These are phyloP conservation scores for Ellobius talpinus DNA, from an alignment of 2,113 vertebrate species.

Conservation along the genomic window DNA sequence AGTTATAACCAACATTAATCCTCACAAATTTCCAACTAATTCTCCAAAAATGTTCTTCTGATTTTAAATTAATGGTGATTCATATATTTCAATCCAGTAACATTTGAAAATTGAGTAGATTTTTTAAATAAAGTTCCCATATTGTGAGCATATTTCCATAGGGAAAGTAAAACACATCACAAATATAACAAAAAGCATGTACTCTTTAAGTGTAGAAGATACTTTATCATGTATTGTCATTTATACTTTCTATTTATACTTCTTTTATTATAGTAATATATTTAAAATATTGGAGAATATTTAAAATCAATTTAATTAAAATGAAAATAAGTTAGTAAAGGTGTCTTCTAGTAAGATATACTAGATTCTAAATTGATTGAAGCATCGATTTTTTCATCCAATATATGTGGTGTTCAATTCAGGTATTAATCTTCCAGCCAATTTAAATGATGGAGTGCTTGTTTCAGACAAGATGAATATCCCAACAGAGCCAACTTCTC, in stretches of 20 bases:
- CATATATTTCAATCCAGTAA: background rate
- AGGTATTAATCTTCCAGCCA: conserved; percentile 51
- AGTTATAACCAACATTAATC: background rate
- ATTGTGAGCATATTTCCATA: too few species aligned
- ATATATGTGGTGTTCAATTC: background rate
- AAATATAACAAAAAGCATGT: background rate
- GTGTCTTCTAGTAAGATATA: background rate
- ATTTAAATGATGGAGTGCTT: conserved; percentile 1
- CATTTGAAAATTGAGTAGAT: background rate
- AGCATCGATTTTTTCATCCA: background rate
- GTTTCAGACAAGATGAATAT: background rate
- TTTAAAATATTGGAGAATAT: background rate
- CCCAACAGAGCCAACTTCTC: conserved; percentile 3
- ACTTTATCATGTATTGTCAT: background rate
- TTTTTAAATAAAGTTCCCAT: background rate
- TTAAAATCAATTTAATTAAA: background rate
- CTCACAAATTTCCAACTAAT: background rate
- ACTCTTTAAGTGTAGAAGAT: background rate
- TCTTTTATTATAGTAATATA: conserved; percentile 21
- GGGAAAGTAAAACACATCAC: background rate
- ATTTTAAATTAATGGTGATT: background rate
- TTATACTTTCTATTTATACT: background rate
- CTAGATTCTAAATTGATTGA: conserved; percentile 10
- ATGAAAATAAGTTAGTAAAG: background rate
- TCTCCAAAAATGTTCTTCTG: background rate